Evolutionary conservation across 1,140 invertebrate genomes (phyloP).

Genomic region (Mactra quadrangularis): DNA sequence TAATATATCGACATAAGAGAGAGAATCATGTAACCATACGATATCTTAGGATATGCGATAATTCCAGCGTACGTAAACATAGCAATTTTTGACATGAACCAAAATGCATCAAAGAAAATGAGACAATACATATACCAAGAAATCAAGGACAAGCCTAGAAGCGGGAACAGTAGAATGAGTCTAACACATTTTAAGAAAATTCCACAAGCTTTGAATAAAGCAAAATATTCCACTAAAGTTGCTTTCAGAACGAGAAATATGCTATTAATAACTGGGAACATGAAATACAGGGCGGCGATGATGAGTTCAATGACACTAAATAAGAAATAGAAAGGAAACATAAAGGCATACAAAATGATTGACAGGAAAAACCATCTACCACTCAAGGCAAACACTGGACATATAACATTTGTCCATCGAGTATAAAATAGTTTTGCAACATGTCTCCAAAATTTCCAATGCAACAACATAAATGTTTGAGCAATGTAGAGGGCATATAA

Average conservation of each 20-base stretch:
- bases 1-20: slow-evolving; percentile 26
- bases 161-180: neutral
- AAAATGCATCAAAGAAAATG: slow-evolving; percentile 51
- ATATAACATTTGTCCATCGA: slow-evolving; percentile 10
- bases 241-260: slow-evolving; percentile 28
- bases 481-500: slow-evolving; percentile 18
- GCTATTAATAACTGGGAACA: slow-evolving; percentile 32
- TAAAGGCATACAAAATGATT: neutral
- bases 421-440: neutral
- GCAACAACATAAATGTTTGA: slow-evolving; percentile 49
- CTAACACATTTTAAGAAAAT: neutral
- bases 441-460: slow-evolving; percentile 43
- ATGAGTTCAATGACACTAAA: slow-evolving; percentile 5
- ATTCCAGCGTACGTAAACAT: slow-evolving; percentile 54
- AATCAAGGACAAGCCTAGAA: slow-evolving; percentile 11
- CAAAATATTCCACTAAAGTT: neutral
- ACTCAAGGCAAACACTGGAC: neutral
- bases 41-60: slow-evolving; percentile 45
- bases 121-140: slow-evolving; percentile 46
- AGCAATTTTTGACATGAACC: slow-evolving; percentile 29
- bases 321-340: slow-evolving; percentile 15
- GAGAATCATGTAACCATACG: slow-evolving; percentile 57
- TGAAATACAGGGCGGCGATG: neutral
- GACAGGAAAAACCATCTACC: too few relatives aligned
- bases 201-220: neutral